Conservation (phyloP, 1,140 invertebrate species). For the Bombus fervidus region DNA sequence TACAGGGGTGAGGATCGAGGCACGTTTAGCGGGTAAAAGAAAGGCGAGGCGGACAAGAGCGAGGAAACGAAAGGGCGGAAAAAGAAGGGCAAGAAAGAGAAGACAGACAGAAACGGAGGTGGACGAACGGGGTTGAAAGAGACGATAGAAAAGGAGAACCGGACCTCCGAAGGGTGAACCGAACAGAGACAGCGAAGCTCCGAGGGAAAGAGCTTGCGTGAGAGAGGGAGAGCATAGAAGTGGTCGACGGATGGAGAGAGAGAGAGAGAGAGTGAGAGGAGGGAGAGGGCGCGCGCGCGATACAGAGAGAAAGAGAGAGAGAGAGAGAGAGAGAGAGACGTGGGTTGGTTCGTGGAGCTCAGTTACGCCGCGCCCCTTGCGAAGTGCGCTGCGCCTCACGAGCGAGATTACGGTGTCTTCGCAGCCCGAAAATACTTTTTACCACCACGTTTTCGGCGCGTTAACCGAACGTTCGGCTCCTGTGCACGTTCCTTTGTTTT, state of each 20-base stretch:
- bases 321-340: slow-evolving; percentile 54
- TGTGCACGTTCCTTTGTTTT: too few relatives aligned
- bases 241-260: slow-evolving; percentile 11
- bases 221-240: background rate
- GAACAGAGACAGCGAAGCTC: slow-evolving; percentile 38
- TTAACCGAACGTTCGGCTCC: too few relatives aligned
- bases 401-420: slow-evolving; percentile 56
- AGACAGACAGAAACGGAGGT: slow-evolving; percentile 26
- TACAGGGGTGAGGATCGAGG: slow-evolving; percentile 17
- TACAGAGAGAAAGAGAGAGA: slow-evolving; percentile 51
- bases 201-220: background rate
- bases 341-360: slow-evolving; percentile 73
- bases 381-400: slow-evolving; percentile 75
- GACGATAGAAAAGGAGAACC: background rate
- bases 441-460: slow-evolving; percentile 25
- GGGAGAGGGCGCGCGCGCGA: slow-evolving; percentile 42
- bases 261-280: background rate
- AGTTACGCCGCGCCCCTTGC: slow-evolving; percentile 81
- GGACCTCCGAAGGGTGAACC: slow-evolving; percentile 7
- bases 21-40: slow-evolving; percentile 40
- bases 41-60: slow-evolving; percentile 3
- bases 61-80: slow-evolving; percentile 9
- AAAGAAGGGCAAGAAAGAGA: slow-evolving; percentile 24
- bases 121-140: slow-evolving; percentile 1
- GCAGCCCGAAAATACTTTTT: slow-evolving; percentile 35